These are phyloP conservation scores for Temnopleurus reevesii DNA, from an alignment of 53 echinoderm and acorn worm species.

Conservation along the genomic window DNA sequence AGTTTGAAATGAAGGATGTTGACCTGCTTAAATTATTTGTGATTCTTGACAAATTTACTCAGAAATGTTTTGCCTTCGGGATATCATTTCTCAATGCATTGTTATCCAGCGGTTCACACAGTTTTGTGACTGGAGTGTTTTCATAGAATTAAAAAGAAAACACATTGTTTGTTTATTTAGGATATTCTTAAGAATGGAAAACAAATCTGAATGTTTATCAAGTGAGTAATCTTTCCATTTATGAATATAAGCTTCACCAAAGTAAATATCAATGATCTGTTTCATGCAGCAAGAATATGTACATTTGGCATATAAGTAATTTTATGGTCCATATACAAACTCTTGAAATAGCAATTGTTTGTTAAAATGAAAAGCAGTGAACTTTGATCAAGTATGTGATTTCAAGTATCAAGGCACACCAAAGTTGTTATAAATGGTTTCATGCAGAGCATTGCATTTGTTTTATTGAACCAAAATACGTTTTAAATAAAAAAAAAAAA, in stretches of 20 bases:
- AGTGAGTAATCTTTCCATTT: background rate
- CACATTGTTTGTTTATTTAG: background rate
- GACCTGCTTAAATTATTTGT: background rate
- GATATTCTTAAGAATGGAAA: background rate
- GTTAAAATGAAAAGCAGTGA: background rate
- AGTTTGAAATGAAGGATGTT: background rate
- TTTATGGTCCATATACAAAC: no score
- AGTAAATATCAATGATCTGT: background rate
- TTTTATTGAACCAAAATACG: background rate
- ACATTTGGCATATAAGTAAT: no score
- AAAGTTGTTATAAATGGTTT: no score
- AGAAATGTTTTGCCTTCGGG: slow-evolving; percentile 22
- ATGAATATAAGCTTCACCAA: background rate
- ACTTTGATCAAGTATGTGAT: background rate
- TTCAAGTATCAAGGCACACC: background rate
- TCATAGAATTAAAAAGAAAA: background rate
- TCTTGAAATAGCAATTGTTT: background rate
- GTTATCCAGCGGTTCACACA: background rate
- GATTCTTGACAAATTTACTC: background rate
- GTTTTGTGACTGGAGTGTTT: background rate
- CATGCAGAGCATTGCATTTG: no score
- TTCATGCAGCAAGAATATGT: background rate
- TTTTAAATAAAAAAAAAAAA: background rate
- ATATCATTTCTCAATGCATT: slow-evolving; percentile 1
- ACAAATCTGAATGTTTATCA: background rate